Base-by-base conservation (phyloP, 2,797 vertebrate genomes). In the Alexandromys oeconomus region DNA sequence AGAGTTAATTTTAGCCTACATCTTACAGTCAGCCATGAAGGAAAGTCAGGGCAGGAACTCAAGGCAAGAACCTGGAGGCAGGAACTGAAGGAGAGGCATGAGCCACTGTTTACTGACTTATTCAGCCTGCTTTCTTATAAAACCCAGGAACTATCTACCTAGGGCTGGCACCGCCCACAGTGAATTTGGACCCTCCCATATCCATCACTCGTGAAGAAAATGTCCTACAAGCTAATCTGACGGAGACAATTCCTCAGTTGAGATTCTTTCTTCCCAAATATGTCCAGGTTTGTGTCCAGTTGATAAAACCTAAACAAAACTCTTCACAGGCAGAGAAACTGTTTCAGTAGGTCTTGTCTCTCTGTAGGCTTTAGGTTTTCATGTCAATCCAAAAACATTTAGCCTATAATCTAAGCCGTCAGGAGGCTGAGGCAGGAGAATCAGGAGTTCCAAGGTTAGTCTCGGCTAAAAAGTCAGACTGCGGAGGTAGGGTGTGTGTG, bases 331-430 rank as follows among this genome's bases (percentile, higher is more conserved):
- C 43, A 51, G 11, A 85, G 43, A 51, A n/a, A 85, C 21, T 59
- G 63, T 86, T 69, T 43, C 54, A 71, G 6, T 0, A 23, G 3
- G 14, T 23, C 25, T 78, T 94, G 89, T 63, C 10, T 76, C 54
- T 48, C 12, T 4, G 54, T 57, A 93, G 48, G 10, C 87, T 81
- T 85, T 43, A 1, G 14, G 57, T 82, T 93, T 84, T 40, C 65
- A 43, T 77, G 15, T 89, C 84, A 89, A 89, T 67, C 87, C 65
- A 13, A 71, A 86, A 85, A 87, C 51, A 73, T 40, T 57, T 87
- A 59, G 15, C 9, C 23, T 89, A 2, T 63, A 77, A n/a, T 63
- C 57, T 61, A 34, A 77, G 40, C 40, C 25, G 15, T 78, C 14
- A 21, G 74, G 59, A 63, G 40, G 40, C 43, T 65, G 23, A 78